phyloP scores from a whole-genome alignment of 2,113 vertebrate species.

The Carollia perspicillata region DNA sequence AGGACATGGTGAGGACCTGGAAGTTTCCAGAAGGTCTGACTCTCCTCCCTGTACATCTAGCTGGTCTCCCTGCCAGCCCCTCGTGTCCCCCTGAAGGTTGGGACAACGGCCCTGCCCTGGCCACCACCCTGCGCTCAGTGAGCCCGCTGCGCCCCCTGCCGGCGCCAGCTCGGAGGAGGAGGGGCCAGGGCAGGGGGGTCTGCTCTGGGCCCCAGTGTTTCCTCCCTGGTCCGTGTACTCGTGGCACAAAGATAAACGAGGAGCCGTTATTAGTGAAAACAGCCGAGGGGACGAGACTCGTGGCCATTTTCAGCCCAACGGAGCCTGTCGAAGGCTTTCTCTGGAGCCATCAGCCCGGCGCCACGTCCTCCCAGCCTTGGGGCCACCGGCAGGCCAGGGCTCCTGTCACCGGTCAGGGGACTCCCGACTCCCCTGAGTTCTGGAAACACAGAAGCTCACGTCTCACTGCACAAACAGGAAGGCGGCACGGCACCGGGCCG shows the following conservation, averaged over 20 bases:
- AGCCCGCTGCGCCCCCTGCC: conserved; percentile 59
- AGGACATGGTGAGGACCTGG: neutral
- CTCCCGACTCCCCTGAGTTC: neutral
- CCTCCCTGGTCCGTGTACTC: fast-evolving
- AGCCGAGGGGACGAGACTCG: conserved; percentile 4
- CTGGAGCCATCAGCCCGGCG: neutral
- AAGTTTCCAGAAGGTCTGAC: neutral
- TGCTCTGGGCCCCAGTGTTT: fast-evolving
- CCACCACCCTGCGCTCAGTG: fast-evolving
- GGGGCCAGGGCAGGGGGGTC: neutral
- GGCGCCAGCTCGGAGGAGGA: neutral
- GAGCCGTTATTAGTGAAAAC: neutral
- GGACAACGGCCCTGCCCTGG: neutral
- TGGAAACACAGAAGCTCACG: neutral
- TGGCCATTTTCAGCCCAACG: neutral
- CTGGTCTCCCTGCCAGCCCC: neutral
- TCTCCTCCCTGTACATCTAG: fast-evolving
- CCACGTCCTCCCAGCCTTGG: neutral
- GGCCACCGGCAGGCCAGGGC: neutral
- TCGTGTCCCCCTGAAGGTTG: fast-evolving
- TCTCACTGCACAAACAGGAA: neutral
- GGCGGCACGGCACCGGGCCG: fast-evolving
- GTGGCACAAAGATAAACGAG: neutral
- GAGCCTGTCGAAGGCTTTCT: conserved; percentile 24
- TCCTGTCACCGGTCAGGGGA: neutral